Evolutionary conservation across 2,797 vertebrate genomes (phyloP), one percentile per base, ranked within the genome.

Genomic region (Diglossa cyanea): DNA sequence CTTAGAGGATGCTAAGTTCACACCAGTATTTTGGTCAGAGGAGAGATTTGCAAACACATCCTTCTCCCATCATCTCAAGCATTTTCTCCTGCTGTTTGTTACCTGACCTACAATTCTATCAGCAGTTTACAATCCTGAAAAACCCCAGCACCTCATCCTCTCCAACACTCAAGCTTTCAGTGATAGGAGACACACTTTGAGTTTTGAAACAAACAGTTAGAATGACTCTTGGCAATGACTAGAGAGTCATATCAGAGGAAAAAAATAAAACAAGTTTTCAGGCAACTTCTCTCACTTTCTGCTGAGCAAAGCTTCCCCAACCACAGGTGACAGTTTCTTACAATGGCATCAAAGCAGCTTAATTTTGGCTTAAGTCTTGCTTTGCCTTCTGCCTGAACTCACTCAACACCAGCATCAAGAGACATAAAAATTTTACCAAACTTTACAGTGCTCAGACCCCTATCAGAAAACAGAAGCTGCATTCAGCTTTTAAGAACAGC

Each of bases 301-400:
- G 1, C 9, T 44, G 13, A 26, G 17, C 17, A 63, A 60, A 77
- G 0, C 9, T 73, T 77, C 26, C 7, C 60, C 31, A 47, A 8
- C 0, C 0, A 0, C 26, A 65, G 5, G 8, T 1, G 2, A 5
- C 23, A 60, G 4, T 3, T 51, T 66, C 63, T 72, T 30, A 47
- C 2, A 45, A 7, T 6, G 50, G 12, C 21, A 78, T 71, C 23
- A 48, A 26, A 88, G 31, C 7, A 65, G 7, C 15, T 25, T 55
- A 17, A 35, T 65, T 66, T 71, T 48, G 2, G 10, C 8, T 42
- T 47, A 42, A 35, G 11, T 53, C 30, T 55, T 74, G 10, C 11
- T 54, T 68, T 61, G 5, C 11, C 26, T 53, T 72, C 7, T n/a
- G 17, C 11, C 39, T 73, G 30, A 62, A 39, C n/a, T 61, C 65